These are phyloP conservation scores for Drosophila helvetica DNA, from an alignment of 2,888 invertebrate species.

Conservation along the genomic window DNA sequence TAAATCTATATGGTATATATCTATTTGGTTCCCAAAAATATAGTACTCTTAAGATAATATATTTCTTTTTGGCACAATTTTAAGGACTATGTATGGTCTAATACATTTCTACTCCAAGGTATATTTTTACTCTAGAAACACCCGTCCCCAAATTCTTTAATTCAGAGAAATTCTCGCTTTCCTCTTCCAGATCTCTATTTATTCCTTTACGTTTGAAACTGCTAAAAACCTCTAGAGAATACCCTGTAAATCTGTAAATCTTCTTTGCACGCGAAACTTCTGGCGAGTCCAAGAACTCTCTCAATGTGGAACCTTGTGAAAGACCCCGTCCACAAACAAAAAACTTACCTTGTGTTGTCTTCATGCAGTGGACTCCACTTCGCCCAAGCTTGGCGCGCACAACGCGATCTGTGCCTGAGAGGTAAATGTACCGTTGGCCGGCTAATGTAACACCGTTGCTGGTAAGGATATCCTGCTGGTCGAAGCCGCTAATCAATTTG, in stretches of 20 bases:
- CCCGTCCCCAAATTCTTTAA: too few species aligned
- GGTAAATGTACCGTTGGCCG: conserved; percentile 96
- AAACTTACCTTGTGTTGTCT: conserved; percentile 93
- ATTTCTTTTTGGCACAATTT: too few species aligned
- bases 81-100: neutral
- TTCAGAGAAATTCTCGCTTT: too few species aligned
- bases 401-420: conserved; percentile 96
- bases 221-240: too few species aligned
- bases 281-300: too few species aligned
- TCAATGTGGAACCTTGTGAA: neutral
- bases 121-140: neutral
- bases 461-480: conserved; percentile 94
- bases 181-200: too few species aligned
- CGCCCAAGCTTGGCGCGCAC: conserved; percentile 97
- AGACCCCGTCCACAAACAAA: neutral
- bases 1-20: too few species aligned
- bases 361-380: conserved; percentile 98
- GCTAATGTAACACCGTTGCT: conserved; percentile 96
- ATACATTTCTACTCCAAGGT: neutral
- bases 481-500: conserved; percentile 95
- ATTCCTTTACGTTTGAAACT: too few species aligned
- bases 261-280: too few species aligned
- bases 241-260: too few species aligned
- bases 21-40: too few species aligned
- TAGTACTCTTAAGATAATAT: too few species aligned